Evolutionary conservation across 2,888 invertebrate genomes (phyloP), one percentile per base, ranked within the genome.

Genomic region (Cistogaster globosa): DNA sequence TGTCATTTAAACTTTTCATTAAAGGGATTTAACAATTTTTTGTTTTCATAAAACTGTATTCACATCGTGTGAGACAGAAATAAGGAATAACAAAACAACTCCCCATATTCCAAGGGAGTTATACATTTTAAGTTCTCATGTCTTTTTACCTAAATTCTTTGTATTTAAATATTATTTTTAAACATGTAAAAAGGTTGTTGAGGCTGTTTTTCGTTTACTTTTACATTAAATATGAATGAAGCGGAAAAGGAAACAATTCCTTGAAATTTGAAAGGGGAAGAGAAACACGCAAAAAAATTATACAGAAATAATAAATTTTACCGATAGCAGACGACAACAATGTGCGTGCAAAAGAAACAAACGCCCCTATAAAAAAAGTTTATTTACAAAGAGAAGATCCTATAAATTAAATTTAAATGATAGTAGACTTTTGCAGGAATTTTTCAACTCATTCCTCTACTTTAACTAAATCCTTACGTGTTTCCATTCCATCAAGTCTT

Each of bases 171-270:
- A 32, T 32, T 32, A 5, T 12, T 22, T 55, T 74, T 83, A 51
- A 65, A 75, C 69, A 75, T 83, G 74, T 53, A 68, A 83, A 79
- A 11, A 57, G 67, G 72, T 42, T 45, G 16, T 26, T 36, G 22
- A 5, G 48, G 6, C 22, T 32, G 5, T 20, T 67, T 20, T 7
- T 42, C 12, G 2, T 32, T 32, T 32, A 6, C 32, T 32, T 42
- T 42, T 11, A 12, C 42, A 42, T 42, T 42, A 42, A 42, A 42
- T 42, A 42, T 42, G 11, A 42, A 42, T 12, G 12, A 42, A 42
- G 42, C 42, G 12, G 42, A 42, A 42, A 11, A 42, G 42, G 42
- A 42, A 42, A 12, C 12, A 12, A 42, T 4, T 38, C 11, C 11
- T 1, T 42, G 42, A 42, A 48, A n/a, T n/a, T 48, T 4, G 0